Base-by-base conservation (phyloP, 2,113 vertebrate species). In the Saguinus midas region DNA sequence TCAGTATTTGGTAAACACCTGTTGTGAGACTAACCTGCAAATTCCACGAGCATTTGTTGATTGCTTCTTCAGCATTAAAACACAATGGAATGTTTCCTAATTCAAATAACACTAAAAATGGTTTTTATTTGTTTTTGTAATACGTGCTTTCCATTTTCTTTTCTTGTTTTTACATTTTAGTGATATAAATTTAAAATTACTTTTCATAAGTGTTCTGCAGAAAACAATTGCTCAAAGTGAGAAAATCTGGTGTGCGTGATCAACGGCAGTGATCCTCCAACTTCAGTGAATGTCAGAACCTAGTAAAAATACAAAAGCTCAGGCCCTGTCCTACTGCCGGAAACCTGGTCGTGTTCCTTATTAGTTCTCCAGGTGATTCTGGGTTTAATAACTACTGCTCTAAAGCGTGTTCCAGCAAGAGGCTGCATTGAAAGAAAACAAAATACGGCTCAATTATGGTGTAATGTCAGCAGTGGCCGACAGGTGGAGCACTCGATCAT, bases 401-500 rank as follows among this genome's bases (percentile, higher is more conserved):
- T 79, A 40, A 1, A 70, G 20, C 52, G 11, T 35, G 35, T 68
- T 57, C 23, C 21, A 52, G 48, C 66, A 14, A 1, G 57, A 76
- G 23, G 17, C 10, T 27, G 7, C 6, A 5, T 3, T 8, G 73
- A 73, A 91, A 86, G 52, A 76, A 68, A 95, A 85, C 18, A 40
- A 21, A 50, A 29, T 3, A 11, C 0, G 16, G 32, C 23, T 81
- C 64, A 87, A 58, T 70, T 64, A 35, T 11, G 40, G 10, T 96
- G 96, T 68, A 96, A 86, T 94, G 25, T 40, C 21, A 95, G 32
- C 25, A 87, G 35, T 82, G 75, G 29, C 96, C 97, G 94, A 95
- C 21, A 98, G 98, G 93, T 97, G 96, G 96, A 96, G 94, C 91
- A 89, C 91, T 95, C 10, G 76, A 45, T 95, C 90, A 96, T 23